Evolutionary conservation across 2,113 vertebrate genomes (phyloP), one percentile per base, ranked within the genome.

Genomic region (Cricetomys ansorgei): DNA sequence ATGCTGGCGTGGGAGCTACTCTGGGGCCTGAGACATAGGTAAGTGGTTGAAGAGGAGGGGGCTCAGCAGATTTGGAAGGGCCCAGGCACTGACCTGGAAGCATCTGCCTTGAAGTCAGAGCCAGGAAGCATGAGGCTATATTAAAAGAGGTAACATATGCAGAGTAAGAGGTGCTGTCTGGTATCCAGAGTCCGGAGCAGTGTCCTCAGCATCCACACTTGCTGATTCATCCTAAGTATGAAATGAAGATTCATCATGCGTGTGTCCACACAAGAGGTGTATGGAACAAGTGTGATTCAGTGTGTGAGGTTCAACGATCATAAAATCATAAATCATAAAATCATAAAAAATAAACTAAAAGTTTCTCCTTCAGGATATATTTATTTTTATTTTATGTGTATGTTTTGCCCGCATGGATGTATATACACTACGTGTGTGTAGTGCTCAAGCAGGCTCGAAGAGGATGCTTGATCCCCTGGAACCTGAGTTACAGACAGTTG

Each of bases 241-340:
- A 21, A 73, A 16, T 59, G 69, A 43, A 73, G 53, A 23, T 27
- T 57, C n/a, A 25, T 4, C 72, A 2, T 31, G 0, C n/a, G 21
- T 48, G 37, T 43, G 37, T 57, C 40, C 23, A 1, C 17, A 2
- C 11, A 62, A 1, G 5, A 29, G 17, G 50, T 0, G 1, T 11
- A 12, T 15, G 0, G 6, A 10, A 48, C 29, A 57, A 55, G 40
- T 3, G 11, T 65, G 53, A 65, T 53, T 80, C 67, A 29, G 2
- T 23, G 21, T 5, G 16, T 40, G 25, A 67, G 0, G 2, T 43
- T 19, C 21, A 34, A 9, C 7, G 8, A 23, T 27, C 57, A 75
- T 34, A n/a, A n/a, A n/a, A n/a, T n/a, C n/a, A n/a, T n/a, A n/a
- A n/a, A n/a, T n/a, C n/a, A n/a, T n/a, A n/a, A n/a, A n/a, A n/a